phyloP scores from a whole-genome alignment of 2,113 vertebrate genomes.

The Cyprinodon variegatus region DNA sequence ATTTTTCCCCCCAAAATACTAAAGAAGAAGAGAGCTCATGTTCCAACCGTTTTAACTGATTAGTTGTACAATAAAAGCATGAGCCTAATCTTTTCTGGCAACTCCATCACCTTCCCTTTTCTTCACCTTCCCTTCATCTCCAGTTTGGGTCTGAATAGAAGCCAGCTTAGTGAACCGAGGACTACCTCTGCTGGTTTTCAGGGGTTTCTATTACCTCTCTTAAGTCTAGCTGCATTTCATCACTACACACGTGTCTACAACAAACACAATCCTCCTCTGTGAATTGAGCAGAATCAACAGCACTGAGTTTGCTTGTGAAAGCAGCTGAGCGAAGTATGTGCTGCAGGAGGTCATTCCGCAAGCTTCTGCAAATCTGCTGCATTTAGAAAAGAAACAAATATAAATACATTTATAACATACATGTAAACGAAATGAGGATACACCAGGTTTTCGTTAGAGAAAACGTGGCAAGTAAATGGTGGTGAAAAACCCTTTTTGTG shows the following conservation, averaged over 20 bases:
- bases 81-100: constrained; percentile 21
- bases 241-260: constrained; percentile 22
- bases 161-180: constrained; percentile 24
- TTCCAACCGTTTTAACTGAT: constrained; percentile 47
- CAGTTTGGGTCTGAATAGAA: constrained; percentile 53
- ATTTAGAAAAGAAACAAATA: neutral
- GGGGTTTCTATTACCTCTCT: constrained; percentile 20
- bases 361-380: constrained; percentile 19
- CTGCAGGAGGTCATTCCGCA: constrained; percentile 36
- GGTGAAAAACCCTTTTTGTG: too few species aligned
- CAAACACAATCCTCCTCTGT: constrained; percentile 24
- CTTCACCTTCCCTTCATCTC: constrained; percentile 27
- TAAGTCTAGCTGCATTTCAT: constrained; percentile 47
- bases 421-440: neutral
- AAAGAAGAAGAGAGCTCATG: constrained; percentile 27
- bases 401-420: neutral
- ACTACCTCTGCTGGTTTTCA: constrained; percentile 25
- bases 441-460: too few species aligned
- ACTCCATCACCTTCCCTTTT: constrained; percentile 16
- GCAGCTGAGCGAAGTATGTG: constrained; percentile 39
- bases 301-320: constrained; percentile 20
- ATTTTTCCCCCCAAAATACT: neutral
- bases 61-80: constrained; percentile 41
- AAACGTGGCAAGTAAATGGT: too few species aligned
- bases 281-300: constrained; percentile 51